A percentile compares a stretch with the other conserved stretches of the same genome.
phyloP scores from a whole-genome alignment of 2,113 vertebrate genomes.

The Murina feae region DNA sequence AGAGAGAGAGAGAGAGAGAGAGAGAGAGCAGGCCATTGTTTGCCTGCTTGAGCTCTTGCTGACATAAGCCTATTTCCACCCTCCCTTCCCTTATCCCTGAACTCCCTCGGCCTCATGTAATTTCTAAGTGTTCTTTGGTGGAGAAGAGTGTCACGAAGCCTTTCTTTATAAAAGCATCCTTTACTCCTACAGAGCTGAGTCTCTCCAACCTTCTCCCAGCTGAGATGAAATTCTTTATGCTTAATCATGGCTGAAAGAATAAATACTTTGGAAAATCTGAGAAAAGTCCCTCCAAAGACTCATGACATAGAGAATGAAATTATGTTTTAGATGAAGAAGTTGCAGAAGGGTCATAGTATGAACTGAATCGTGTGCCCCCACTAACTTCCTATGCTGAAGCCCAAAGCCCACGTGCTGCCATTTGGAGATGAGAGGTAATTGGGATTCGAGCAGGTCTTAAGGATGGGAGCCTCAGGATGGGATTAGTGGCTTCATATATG shows the following conservation, averaged over 20 bases:
- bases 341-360: neutral
- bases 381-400: neutral
- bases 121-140: neutral
- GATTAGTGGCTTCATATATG: neutral
- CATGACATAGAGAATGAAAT: neutral
- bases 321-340: neutral
- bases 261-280: constrained; percentile 4
- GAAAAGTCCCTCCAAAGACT: neutral
- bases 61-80: accelerated
- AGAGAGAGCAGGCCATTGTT: neutral
- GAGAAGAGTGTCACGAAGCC: neutral
- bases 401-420: neutral
- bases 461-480: neutral
- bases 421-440: neutral
- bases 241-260: neutral
- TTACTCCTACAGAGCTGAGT: neutral
- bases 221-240: neutral
- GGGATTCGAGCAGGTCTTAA: neutral
- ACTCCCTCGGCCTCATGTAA: neutral
- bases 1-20: neutral
- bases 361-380: neutral
- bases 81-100: accelerated
- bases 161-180: neutral
- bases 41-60: neutral
- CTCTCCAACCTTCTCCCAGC: neutral